Percentiles rank a stretch among this genome's conserved stretches.
Evolutionary conservation across 2,113 vertebrate genomes (phyloP).

Genomic region (Heptranchias perlo): DNA sequence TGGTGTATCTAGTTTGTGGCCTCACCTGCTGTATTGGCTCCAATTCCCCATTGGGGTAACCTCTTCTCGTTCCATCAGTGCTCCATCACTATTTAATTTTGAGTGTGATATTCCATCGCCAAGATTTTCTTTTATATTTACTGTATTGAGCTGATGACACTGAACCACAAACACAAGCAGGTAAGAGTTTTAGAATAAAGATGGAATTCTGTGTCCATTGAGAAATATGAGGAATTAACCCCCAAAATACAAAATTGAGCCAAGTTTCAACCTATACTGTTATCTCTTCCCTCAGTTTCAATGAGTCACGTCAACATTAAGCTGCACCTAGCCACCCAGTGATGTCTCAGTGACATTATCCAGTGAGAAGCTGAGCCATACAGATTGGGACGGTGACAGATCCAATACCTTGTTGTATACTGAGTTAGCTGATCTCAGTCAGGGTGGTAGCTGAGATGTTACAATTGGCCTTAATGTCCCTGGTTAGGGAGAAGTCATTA

Average conservation of each 20-base stretch:
- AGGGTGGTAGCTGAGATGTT: not conserved
- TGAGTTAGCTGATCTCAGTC: not conserved
- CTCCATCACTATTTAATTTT: not conserved
- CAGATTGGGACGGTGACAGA: not conserved
- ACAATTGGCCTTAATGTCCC: not conserved
- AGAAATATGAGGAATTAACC: no score
- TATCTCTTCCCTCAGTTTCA: not conserved
- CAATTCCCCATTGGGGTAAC: not conserved
- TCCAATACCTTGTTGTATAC: not conserved
- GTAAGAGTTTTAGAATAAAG: not conserved
- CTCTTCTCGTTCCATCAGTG: not conserved
- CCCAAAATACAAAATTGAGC: not conserved
- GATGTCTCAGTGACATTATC: no score
- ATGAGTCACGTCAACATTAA: not conserved
- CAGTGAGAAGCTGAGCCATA: not conserved
- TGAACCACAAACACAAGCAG: not conserved
- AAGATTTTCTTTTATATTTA: not conserved
- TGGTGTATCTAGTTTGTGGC: not conserved
- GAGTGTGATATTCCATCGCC: not conserved
- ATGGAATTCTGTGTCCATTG: not conserved
- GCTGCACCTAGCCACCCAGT: not conserved
- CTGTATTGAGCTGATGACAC: not conserved
- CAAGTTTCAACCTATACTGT: not conserved
- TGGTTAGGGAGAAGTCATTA: not conserved
- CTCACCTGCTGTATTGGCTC: not conserved